Evolutionary conservation across 1,140 invertebrate genomes (phyloP), one percentile per base, ranked within the genome.

Genomic region (Drosophila nebulosa): DNA sequence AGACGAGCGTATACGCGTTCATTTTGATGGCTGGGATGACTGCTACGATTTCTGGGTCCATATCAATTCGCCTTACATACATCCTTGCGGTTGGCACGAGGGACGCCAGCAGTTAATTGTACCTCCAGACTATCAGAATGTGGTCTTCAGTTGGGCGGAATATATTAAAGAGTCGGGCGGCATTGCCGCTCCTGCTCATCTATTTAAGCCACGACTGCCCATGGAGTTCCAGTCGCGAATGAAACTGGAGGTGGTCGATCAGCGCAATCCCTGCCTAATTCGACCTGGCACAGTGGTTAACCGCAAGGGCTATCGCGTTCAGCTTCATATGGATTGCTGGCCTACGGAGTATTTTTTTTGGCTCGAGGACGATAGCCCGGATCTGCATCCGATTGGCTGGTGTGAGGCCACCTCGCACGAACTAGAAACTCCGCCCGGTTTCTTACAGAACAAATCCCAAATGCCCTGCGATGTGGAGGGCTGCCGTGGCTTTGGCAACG

Each of bases 21-120:
- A 98, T 92, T 99, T 99, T 92, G 98, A 99, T 93, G 97, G 96
- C 74, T 99, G 97, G 97, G 96, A 97, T 85, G 95, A 97, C 85
- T 95, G 96, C 73, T 99, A 98, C 91, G 98, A 99, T 92, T 98
- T 97, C 24, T 99, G 98, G 98, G 95, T 96, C 51, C 95, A 98
- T 85, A 94, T 96, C 0, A 95, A 94, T 32, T 98, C 97, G 0
- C 97, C 97, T 0, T 97, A 97, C 86, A 98, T 99, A 60, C 97
- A 98, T 93, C 97, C 97, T 4, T 95, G 98, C 10, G 97, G 97
- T 55, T 98, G 97, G 97, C 98, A 97, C 89, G 94, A 96, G 78
- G 94, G 97, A 52, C 95, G 97, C 88, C 95, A 95, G 4, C 93
- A 95, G 64, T 92, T 93, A 56, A 92, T 99, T 4, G 97, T 97